Evolutionary conservation across 2,113 vertebrate genomes (phyloP).

Genomic region (Tursiops truncatus): DNA sequence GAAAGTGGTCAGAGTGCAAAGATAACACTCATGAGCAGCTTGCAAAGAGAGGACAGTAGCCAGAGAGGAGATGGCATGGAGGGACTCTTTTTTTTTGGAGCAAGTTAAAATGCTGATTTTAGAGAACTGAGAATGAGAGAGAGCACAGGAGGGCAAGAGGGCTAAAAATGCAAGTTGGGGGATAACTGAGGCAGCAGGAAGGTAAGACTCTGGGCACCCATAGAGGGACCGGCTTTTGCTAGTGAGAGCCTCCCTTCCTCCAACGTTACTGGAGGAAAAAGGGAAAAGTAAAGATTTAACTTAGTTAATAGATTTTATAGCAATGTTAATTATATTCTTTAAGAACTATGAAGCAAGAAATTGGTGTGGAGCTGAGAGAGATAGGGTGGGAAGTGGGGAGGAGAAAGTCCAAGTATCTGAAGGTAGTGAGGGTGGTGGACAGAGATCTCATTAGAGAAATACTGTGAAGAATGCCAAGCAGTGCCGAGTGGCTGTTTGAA

Average conservation of each 20-base stretch:
- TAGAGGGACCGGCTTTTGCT: neutral
- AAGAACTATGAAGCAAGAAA: neutral
- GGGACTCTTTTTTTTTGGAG: neutral
- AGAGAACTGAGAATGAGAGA: neutral
- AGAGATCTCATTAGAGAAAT: neutral
- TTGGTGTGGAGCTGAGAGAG: neutral
- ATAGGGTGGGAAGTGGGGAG: neutral
- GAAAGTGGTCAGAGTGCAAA: neutral
- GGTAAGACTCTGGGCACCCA: neutral
- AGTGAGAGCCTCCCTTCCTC: neutral
- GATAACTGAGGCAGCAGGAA: neutral
- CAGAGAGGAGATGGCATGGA: neutral
- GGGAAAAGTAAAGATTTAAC: neutral
- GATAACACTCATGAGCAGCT: neutral
- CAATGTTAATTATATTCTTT: neutral
- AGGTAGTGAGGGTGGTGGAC: neutral
- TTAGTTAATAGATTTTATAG: neutral
- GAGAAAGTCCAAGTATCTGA: neutral
- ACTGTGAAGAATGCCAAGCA: neutral
- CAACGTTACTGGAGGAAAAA: neutral
- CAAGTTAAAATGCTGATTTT: constrained; percentile 2
- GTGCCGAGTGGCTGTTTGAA: neutral
- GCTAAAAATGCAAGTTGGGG: neutral
- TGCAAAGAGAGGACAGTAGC: neutral
- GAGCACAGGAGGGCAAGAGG: neutral